These are phyloP conservation scores for Pristionchus maxplancki DNA, from an alignment of 2,888 invertebrate genomes.

Conservation along the genomic window DNA sequence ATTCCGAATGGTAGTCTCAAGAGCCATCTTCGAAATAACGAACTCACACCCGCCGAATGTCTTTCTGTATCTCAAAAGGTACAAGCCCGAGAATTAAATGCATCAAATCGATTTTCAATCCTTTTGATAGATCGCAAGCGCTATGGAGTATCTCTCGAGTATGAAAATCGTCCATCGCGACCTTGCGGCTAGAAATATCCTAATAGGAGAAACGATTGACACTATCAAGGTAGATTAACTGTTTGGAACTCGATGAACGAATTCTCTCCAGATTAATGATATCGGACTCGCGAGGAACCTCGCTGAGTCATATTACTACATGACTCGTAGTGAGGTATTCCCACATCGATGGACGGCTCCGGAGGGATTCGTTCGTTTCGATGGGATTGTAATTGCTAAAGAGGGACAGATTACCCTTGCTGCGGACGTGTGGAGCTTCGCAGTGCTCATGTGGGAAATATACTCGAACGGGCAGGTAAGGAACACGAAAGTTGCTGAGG, in stretches of 20 bases:
- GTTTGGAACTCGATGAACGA: neutral
- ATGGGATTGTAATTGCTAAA: neutral
- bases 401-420: neutral
- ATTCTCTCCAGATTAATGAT: neutral
- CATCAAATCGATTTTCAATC: neutral
- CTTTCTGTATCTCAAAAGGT: neutral
- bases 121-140: neutral
- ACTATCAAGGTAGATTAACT: neutral
- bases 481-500: neutral
- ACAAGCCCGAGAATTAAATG: neutral
- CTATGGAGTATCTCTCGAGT: neutral
- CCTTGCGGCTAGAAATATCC: neutral
- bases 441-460: neutral
- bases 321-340: neutral
- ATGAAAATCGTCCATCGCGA: neutral
- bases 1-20: neutral
- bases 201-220: neutral
- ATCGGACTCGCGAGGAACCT: neutral
- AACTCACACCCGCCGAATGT: neutral
- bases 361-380: neutral
- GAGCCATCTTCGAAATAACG: neutral
- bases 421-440: neutral
- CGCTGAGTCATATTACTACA: neutral
- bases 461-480: neutral
- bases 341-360: neutral